Evolutionary conservation across 1,140 invertebrate genomes (phyloP).

Genomic region (Subanguina moxae): DNA sequence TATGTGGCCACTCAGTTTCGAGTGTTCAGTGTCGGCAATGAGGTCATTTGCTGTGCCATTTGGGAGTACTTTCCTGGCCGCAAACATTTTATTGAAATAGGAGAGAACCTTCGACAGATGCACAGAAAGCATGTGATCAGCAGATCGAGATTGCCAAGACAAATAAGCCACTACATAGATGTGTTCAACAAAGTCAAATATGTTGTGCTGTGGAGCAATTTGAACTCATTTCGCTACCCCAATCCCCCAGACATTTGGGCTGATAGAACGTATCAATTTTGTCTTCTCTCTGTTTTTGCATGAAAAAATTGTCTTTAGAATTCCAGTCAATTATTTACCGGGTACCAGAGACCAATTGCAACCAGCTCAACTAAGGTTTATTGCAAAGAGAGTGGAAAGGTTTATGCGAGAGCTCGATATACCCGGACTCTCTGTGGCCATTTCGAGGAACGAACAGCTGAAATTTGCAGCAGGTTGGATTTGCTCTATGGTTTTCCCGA

Average conservation of each 20-base stretch:
- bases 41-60: slow-evolving; percentile 54
- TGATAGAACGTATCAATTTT: not conserved
- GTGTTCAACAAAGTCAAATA: slow-evolving; percentile 29
- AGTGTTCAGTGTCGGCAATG: slow-evolving; percentile 51
- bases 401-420: slow-evolving; percentile 59
- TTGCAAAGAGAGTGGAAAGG: slow-evolving; percentile 51
- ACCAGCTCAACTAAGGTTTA: slow-evolving; percentile 48
- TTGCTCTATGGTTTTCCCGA: too few relatives aligned
- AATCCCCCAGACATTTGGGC: slow-evolving; percentile 54
- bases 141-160: slow-evolving; percentile 41
- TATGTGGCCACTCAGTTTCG: slow-evolving; percentile 53
- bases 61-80: slow-evolving; percentile 52
- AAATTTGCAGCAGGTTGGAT: slow-evolving; percentile 59
- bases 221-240: slow-evolving; percentile 46
- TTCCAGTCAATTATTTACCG: slow-evolving; percentile 46
- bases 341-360: slow-evolving; percentile 45
- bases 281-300: not conserved
- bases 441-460: slow-evolving; percentile 54
- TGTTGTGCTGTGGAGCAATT: slow-evolving; percentile 57
- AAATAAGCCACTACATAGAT: slow-evolving; percentile 55
- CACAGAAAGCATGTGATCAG: slow-evolving; percentile 19
- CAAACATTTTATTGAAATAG: slow-evolving; percentile 51
- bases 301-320: slow-evolving; percentile 13
- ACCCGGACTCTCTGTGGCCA: slow-evolving; percentile 56
- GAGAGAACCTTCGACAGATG: slow-evolving; percentile 46